Base-by-base conservation (phyloP, 2,888 invertebrate species). In the Drosophila subsilvestris region DNA sequence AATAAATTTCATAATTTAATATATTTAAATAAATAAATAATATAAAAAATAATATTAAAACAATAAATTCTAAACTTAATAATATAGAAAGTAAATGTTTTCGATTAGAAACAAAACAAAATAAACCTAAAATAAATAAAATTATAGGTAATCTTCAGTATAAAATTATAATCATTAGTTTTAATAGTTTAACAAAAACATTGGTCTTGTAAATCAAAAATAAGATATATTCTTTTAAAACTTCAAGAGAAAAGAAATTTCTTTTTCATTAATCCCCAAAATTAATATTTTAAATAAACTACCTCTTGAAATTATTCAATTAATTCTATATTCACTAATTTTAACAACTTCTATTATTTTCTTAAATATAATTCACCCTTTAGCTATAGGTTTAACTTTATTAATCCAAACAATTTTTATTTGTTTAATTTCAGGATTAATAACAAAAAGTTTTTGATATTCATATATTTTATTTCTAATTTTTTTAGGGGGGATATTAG, bases 251-350 rank as follows among this genome's bases (percentile, higher is more conserved):
- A 93, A 93, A 92, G 91, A 70, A 51, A 82, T 62, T 9, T 91
- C 92, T 93, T 93, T 93, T 93, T 94, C 93, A 89, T 93, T 94
- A 95, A 94, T 94, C 93, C 93, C 94, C 94, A 94, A 95, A 94
- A 94, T 94, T 94, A 94, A 94, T 93, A 94, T 95, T 95, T 95
- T 92, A 76, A 86, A 92, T 93, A 94, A 95, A 94, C 94, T 94
- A 95, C 92, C 93, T 93, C 93, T 93, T 94, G 94, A 92, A 73
- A 89, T 89, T 75, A 78, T 90, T 60, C 89, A 91, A 85, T 79
- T 89, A 72, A 76, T 86, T 48, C 27, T 88, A 63, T 73, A 76
- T 47, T 62, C 51, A 17, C 22, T 75, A 44, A 70, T 75, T 69
- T 69, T 77, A 37, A 44, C 61, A 18, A 57, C 57, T 2, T 55